A percentile compares a stretch with the other conserved stretches of the same genome.
Conservation (phyloP, 2,797 vertebrate genomes). For the Capromys pilorides region DNA sequence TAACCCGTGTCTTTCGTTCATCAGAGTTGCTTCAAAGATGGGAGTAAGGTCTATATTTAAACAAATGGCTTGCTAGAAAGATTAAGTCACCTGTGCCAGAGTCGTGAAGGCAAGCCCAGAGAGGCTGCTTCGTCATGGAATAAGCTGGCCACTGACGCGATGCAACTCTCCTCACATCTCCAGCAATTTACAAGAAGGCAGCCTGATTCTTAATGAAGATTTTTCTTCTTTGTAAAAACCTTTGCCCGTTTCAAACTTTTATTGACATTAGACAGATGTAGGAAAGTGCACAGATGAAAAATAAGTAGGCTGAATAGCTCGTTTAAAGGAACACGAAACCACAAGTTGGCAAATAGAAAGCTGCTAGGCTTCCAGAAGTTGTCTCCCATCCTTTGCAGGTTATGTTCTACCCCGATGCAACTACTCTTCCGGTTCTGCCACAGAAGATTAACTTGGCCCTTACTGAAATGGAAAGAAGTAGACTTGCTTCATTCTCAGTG, state of each 20-base stretch:
- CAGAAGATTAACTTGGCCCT: neutral
- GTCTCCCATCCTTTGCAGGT: neutral
- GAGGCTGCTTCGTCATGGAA: constrained; percentile 32
- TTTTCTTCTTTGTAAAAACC: constrained; percentile 54
- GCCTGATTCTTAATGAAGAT: constrained; percentile 74
- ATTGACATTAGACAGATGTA: constrained; percentile 21
- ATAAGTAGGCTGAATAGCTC: neutral
- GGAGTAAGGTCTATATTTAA: constrained; percentile 68
- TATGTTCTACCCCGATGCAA: neutral
- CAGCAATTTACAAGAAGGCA: constrained; percentile 29
- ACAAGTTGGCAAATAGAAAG: neutral
- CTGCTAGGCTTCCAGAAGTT: neutral
- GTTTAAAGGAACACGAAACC: neutral
- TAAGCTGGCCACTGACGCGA: neutral
- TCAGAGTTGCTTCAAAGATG: constrained; percentile 59
- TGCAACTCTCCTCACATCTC: neutral
- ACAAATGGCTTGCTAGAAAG: constrained; percentile 51
- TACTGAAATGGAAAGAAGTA: neutral
- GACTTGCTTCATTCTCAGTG: neutral
- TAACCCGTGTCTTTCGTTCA: constrained; percentile 74
- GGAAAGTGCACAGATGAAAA: constrained; percentile 31
- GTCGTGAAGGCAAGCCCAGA: constrained; percentile 10
- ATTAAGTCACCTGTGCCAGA: constrained; percentile 55
- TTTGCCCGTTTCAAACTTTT: constrained; percentile 34
- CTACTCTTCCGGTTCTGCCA: neutral